Base-by-base conservation (phyloP, 2,888 invertebrate species). In the Gryllus longicercus region DNA sequence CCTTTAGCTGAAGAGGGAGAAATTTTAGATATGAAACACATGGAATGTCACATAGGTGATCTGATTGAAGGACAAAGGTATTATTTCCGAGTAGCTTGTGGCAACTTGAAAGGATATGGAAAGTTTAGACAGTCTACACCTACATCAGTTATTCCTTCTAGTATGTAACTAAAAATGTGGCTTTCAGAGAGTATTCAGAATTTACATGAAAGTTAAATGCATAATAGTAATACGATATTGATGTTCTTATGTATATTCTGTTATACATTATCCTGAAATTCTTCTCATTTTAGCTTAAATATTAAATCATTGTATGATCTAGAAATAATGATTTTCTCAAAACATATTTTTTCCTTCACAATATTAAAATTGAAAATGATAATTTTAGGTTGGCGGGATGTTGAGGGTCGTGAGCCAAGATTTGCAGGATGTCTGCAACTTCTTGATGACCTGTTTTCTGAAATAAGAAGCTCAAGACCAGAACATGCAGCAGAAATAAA, bases 91-190 rank as follows among this genome's bases (percentile, higher is more conserved):
- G 95, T 96, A 0, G 91, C 94, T n/a, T 95, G 96, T 78, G 97
- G 98, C 78, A 98, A 98, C 86, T 90, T 97, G 82, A 96, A 95
- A 86, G 98, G 97, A 1, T 98, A 93, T 90, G 96, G 97, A 51
- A 89, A 91, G 18, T 94, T 91, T 85, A 90, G 93, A 74, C 89
- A 91, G 16, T 94, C 96, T 0, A 92, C 92, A 74, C 98, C 98
- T 1, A 89, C 93, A 76, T 94, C 94, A 84, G 94, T 97, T 12
- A 93, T 96, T 76, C 97, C 98, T 18, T 97, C 97, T 84, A 95
- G 96, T 95, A 87, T 92, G 94, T 91, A 18, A 21, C 38, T 38
- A 8, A 8, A 8, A 38, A 76, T n/a, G 11, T n/a, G 38, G 16
- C 74, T 25, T 38, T 38, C 38, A 38, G 8, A 38, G 38, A 38